Conservation (phyloP, 64 coral and sea anemone species). For the Pocillopora verrucosa region DNA sequence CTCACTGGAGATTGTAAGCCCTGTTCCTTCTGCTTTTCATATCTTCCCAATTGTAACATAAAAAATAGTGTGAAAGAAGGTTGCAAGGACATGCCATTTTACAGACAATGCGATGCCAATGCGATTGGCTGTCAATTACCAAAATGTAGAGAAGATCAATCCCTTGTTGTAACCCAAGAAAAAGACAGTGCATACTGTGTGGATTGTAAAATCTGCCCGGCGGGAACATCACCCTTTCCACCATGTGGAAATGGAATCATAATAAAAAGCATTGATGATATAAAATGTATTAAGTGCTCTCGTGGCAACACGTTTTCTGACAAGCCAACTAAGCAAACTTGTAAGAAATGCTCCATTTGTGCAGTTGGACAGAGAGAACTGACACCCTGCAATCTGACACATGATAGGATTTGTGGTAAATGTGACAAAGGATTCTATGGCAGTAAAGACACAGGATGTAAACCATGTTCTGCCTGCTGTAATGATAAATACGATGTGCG, state of each 20-base stretch:
- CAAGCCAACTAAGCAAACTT: not conserved
- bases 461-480: constrained; percentile 53
- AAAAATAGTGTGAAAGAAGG: not conserved
- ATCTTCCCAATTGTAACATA: not conserved
- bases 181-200: not conserved
- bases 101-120: constrained; percentile 39
- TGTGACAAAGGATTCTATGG: constrained; percentile 52
- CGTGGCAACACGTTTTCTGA: constrained; percentile 43
- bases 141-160: constrained; percentile 38
- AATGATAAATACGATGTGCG: constrained; percentile 36
- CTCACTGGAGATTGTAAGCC: constrained; percentile 20
- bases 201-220: not conserved
- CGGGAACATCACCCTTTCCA: constrained; percentile 26
- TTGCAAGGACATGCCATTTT: constrained; percentile 43
- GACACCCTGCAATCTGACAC: constrained; percentile 39
- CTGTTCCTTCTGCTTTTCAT: constrained; percentile 49
- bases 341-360: constrained; percentile 42
- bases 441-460: not conserved
- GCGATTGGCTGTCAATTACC: constrained; percentile 6
- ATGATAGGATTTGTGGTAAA: constrained; percentile 53
- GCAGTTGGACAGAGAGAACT: constrained; percentile 36
- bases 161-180: constrained; percentile 3
- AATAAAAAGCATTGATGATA: not conserved
- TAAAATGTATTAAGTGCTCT: constrained; percentile 23
- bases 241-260: constrained; percentile 19